Conservation (phyloP, 92 coral and sea anemone genomes). For the Desmophyllum pertusum region DNA sequence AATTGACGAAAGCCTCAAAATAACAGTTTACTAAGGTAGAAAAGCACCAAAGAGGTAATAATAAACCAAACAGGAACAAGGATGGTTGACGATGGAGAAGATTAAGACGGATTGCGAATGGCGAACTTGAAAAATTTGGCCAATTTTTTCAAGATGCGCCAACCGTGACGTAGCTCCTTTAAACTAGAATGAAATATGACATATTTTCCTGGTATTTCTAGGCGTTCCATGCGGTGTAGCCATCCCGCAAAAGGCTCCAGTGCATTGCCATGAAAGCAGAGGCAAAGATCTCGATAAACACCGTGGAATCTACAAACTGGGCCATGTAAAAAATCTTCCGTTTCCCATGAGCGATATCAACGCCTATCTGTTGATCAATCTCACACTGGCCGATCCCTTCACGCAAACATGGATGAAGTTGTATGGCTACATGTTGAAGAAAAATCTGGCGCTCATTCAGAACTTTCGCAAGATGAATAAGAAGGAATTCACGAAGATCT, state of each 20-base stretch:
- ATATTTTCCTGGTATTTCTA: constrained; percentile 1
- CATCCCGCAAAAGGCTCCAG: constrained; percentile 61
- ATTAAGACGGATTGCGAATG: too few species aligned
- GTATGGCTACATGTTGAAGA: constrained; percentile 70
- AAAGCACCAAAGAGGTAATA: too few species aligned
- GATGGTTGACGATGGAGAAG: too few species aligned
- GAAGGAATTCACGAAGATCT: constrained; percentile 65
- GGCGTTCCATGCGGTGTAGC: constrained; percentile 72
- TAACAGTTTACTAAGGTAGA: too few species aligned
- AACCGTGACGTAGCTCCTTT: too few species aligned
- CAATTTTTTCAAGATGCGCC: too few species aligned
- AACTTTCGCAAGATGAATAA: constrained; percentile 50
- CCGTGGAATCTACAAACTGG: constrained; percentile 69
- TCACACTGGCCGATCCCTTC: constrained; percentile 66
- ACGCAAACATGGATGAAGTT: constrained; percentile 73
- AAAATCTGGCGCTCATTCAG: constrained; percentile 50
- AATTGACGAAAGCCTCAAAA: too few species aligned
- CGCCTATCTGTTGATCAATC: constrained; percentile 45
- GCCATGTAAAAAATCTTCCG: constrained; percentile 62
- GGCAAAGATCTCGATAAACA: constrained; percentile 36
- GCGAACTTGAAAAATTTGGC: too few species aligned
- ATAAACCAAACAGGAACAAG: too few species aligned
- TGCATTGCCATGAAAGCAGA: constrained; percentile 61
- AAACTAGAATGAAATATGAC: background rate
- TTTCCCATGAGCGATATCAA: constrained; percentile 69